Evolutionary conservation across 2,797 vertebrate species (phyloP), one percentile per base, ranked within the genome.

Genomic region (Halcyon leucocephala): DNA sequence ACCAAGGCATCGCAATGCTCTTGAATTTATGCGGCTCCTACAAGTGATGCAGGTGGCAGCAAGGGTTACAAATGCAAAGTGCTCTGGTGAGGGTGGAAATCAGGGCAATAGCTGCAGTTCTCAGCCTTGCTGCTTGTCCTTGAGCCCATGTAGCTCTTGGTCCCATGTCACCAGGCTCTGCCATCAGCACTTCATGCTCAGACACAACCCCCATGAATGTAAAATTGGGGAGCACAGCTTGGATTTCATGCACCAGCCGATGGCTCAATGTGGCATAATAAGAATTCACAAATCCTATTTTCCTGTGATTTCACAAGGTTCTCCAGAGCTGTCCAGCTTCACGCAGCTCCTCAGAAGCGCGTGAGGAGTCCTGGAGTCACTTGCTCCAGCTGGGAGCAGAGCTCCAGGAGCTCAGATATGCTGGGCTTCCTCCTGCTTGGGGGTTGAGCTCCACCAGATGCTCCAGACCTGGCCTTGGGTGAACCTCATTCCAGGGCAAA

Each of bases 141-240:
- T 1, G 2, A 20, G 72, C 14, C 10, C 5, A 2, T 0, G 4
- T 15, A 64, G 37, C 42, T 42, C 29, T 18, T 28, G 48, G 41
- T 37, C 2, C 6, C 55, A 6, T 17, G 25, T 41, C 29, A 1
- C 26, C 51, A 4, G 20, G 4, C 62, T 42, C 57, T 25, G 14
- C 67, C 24, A 48, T 12, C 77, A 66, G 48, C 57, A 13, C 9
- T 0, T 39, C 57, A 5, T 0, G 1, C 58, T 25, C 44, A 31
- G 57, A 11, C 21, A 3, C 37, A 4, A 26, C 14, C 21, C 24
- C 8, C 3, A 0, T 2, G 3, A 5, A 4, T 3, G 51, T 2
- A 3, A 8, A 2, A 6, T 0, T 18, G 62, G 46, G 46, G 26
- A 49, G 6, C 21, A 28, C 44, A 2, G 0, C 46, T 4, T 37